These are phyloP conservation scores for Oryctolagus cuniculus DNA, from an alignment of 2,113 vertebrate species.

Conservation along the genomic window mOryCun1.1 NC_091441.1:16800501-16801000, in stretches of 20 bases:
- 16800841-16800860: slow-evolving; percentile 54
- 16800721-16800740: slow-evolving; percentile 50
- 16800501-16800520: neutral
- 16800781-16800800: neutral
- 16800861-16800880: slow-evolving; percentile 62
- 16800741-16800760: neutral
- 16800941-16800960: too few species aligned
- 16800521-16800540: too few species aligned
- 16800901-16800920: too few species aligned
- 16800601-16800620: neutral
- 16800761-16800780: slow-evolving; percentile 11
- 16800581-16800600: neutral
- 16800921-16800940: too few species aligned
- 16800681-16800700: slow-evolving; percentile 69
- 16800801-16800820: too few species aligned
- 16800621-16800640: slow-evolving; percentile 56
- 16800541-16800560: neutral
- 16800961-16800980: too few species aligned
- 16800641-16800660: slow-evolving; percentile 55
- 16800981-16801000: too few species aligned
- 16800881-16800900: neutral
- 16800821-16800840: slow-evolving; percentile 53
- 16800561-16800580: neutral
- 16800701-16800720: slow-evolving; percentile 56
- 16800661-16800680: slow-evolving; percentile 47